Percentiles rank a stretch among this genome's conserved stretches.
phyloP scores from a whole-genome alignment of 2,888 invertebrate species.

The Noctua pronuba region DNA sequence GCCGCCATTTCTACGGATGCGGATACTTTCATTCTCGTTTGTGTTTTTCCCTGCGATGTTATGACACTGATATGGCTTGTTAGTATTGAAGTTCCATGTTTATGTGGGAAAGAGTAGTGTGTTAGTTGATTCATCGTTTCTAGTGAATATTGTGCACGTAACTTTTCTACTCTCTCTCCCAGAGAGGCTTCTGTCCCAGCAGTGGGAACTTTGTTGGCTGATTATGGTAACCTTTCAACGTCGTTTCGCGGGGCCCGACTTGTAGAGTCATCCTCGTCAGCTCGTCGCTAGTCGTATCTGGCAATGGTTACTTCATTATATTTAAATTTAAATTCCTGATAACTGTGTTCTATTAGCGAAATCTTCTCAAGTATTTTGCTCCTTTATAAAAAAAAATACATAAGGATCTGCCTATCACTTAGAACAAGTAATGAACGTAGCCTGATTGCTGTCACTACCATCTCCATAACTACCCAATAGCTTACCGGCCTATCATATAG shows the following conservation, averaged over 20 bases:
- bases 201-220: not conserved
- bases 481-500: slow-evolving; percentile 1
- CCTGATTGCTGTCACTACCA: not conserved
- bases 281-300: not conserved
- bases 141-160: not conserved
- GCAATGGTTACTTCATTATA: not conserved
- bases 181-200: not conserved
- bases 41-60: slow-evolving; percentile 57
- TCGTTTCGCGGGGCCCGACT: not conserved
- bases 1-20: slow-evolving; percentile 66
- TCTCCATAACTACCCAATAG: not conserved
- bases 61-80: slow-evolving; percentile 55
- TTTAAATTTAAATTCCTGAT: not conserved
- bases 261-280: not conserved
- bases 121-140: slow-evolving; percentile 30
- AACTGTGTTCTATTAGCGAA: not conserved
- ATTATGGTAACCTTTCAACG: not conserved
- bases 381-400: not conserved
- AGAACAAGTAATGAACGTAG: not conserved
- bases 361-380: not conserved
- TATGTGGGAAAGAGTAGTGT: slow-evolving; percentile 56
- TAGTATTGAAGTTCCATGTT: slow-evolving; percentile 42
- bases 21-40: slow-evolving; percentile 70
- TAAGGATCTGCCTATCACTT: too few relatives aligned
- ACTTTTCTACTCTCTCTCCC: not conserved